A percentile compares a stretch with the other conserved stretches of the same genome.
Evolutionary conservation across 2,113 vertebrate genomes (phyloP).

Genomic region (Emydocephalus ijimae): DNA sequence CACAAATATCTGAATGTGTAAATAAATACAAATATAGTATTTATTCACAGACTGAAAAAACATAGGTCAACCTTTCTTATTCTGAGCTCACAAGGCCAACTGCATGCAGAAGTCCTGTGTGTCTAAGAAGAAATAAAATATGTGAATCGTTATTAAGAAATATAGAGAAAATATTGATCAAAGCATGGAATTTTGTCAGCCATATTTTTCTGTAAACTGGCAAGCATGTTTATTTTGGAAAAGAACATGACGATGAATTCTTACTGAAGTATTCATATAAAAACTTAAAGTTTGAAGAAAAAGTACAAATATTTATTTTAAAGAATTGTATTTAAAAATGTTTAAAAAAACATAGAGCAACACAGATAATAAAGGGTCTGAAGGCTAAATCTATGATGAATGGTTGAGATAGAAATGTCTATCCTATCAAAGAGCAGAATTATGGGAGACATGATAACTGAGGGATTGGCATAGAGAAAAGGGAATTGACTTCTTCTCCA

Average conservation of each 20-base stretch:
- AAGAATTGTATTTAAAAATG: no score
- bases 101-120: not conserved
- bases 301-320: not conserved
- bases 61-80: not conserved
- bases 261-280: not conserved
- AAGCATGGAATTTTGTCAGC: not conserved
- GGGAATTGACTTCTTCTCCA: not conserved
- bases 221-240: not conserved
- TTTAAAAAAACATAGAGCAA: not conserved
- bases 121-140: not conserved
- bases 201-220: not conserved
- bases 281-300: not conserved
- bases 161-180: not conserved
- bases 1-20: not conserved
- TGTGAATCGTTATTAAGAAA: not conserved
- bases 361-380: not conserved
- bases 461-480: not conserved
- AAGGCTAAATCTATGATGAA: not conserved
- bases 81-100: not conserved
- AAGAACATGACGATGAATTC: not conserved
- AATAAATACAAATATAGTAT: not conserved
- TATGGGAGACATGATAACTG: not conserved
- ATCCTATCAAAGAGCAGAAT: not conserved
- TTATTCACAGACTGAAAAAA: not conserved
- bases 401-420: not conserved